Evolutionary conservation across 2,113 vertebrate genomes (phyloP), one percentile per base, ranked within the genome.

Genomic region (Amphiprion ocellaris): DNA sequence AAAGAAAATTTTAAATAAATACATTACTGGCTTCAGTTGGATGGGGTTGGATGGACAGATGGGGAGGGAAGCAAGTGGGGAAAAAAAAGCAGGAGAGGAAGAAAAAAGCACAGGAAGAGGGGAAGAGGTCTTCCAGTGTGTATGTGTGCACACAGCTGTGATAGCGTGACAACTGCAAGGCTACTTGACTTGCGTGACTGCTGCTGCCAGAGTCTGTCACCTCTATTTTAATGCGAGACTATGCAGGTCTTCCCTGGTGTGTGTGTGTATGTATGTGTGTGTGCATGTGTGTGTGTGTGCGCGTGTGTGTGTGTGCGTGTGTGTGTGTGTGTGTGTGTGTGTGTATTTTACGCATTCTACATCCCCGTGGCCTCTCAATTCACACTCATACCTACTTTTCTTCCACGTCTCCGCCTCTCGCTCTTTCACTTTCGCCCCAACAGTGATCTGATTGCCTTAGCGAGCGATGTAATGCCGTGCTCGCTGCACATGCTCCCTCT

Each of bases 131-230:
- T 46, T 77, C 15, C 55, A 65, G 60, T 58, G 65, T 68, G 82
- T 47, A 55, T 79, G 76, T 63, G 65, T 52, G 49, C 16, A 55
- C 21, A 84, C 86, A 85, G 84, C 88, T 82, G 82, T 37, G 86
- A 93, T 94, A 80, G 94, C 93, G 94, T 95, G 94, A 95, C 93
- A 93, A 85, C 75, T 53, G 80, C 78, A 67, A 81, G 77, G 75
- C 81, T 79, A 84, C 84, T 90, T 90, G 81, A 91, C 87, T 90
- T 88, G 87, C 86, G 81, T 91, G 92, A 91, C 89, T 81, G 61
- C 80, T 80, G 70, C 86, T 90, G 93, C 93, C 90, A 92, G 77
- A 89, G 72, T 90, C 86, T 94, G 94, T 94, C 94, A 92, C 93
- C 91, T 93, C 87, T 89, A 74, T 83, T 94, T 94, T 91, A 91